Percentiles rank a stretch among this genome's conserved stretches.
Evolutionary conservation across 35 echinoderm and acorn worm genomes (phyloP).

Genomic region (Ophioderma brevispina): DNA sequence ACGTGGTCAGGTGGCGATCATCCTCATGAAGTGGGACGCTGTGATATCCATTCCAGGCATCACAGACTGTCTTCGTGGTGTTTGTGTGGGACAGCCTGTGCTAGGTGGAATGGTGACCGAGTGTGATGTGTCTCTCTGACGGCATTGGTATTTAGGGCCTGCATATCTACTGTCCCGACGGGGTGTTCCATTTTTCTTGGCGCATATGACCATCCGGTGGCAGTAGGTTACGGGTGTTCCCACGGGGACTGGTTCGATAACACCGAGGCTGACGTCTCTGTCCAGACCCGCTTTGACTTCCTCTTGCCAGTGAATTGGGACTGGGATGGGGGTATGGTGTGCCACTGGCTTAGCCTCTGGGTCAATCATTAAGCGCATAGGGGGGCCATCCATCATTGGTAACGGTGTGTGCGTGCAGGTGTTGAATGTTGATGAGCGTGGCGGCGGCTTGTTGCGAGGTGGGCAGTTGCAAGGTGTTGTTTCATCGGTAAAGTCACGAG

Average conservation of each 20-base stretch:
- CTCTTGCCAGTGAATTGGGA: conserved; percentile 54
- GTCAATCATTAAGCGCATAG: conserved; percentile 47
- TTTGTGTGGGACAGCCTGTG: conserved; percentile 5
- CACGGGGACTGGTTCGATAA: conserved; percentile 56
- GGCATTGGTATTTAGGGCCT: conserved; percentile 30
- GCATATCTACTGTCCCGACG: conserved; percentile 45
- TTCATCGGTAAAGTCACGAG: too few relatives aligned
- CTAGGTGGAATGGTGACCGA: conserved; percentile 34
- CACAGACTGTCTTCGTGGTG: conserved; percentile 36
- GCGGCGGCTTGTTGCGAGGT: background rate
- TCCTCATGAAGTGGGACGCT: conserved; percentile 28
- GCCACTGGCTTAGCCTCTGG: conserved; percentile 23
- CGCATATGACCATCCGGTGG: conserved; percentile 55
- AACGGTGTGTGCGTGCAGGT: conserved; percentile 44
- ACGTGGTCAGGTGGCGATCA: conserved; percentile 45
- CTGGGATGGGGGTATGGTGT: conserved; percentile 42
- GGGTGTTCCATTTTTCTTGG: conserved; percentile 53
- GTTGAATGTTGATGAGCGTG: conserved; percentile 37
- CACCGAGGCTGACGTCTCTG: conserved; percentile 40
- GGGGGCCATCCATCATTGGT: conserved; percentile 45
- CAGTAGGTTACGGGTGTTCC: conserved; percentile 59
- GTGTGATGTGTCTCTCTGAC: conserved; percentile 55
- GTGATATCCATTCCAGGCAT: conserved; percentile 48
- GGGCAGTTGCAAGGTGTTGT: background rate
- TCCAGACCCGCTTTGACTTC: conserved; percentile 65